Evolutionary conservation across 2,888 invertebrate genomes (phyloP), one percentile per base, ranked within the genome.

Genomic region (Chelonus formosanus): DNA sequence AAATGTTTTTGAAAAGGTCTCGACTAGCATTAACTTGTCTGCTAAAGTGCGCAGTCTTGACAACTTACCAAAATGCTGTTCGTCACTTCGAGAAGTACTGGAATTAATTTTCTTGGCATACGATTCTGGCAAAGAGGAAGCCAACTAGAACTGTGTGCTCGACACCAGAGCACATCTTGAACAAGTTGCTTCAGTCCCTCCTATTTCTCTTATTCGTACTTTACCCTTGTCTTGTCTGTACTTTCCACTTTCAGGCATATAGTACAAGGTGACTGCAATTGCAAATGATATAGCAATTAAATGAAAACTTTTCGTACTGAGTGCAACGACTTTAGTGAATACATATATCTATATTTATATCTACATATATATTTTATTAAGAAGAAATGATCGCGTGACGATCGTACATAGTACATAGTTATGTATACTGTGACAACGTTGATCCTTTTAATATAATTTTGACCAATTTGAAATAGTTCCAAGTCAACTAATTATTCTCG

Each of bases 201-300:
- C 35, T 52, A 7, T 61, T 36, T 64, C 63, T 69, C 67, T 65
- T 63, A 53, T 54, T 69, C 58, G 60, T 48, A 43, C 58, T 44
- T 44, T 57, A 36, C 8, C 53, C 10, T 35, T 53, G 48, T 48
- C 45, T 59, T 63, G 32, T 52, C 6, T 54, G 44, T 35, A 40
- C 10, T 55, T n/a, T 7, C 34, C 48, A 45, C 44, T 10, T 34
- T 44, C 56, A 43, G 35, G 48, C n/a, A 48, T 53, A 53, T 20
- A 20, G 7, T 52, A 61, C 44, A 53, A 61, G 53, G 53, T 53
- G 45, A 47, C 36, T 45, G 52, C 64, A 64, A 69, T 65, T 71
- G 70, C 68, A 58, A 71, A 70, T 69, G 65, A 65, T 70, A 63
- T 63, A 62, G 72, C 68, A 71, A 73, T 73, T 73, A 71, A 67